A percentile compares a stretch with the other conserved stretches of the same genome.
Conservation (phyloP, 2,797 vertebrate genomes). For the Anniella stebbinsi region DNA sequence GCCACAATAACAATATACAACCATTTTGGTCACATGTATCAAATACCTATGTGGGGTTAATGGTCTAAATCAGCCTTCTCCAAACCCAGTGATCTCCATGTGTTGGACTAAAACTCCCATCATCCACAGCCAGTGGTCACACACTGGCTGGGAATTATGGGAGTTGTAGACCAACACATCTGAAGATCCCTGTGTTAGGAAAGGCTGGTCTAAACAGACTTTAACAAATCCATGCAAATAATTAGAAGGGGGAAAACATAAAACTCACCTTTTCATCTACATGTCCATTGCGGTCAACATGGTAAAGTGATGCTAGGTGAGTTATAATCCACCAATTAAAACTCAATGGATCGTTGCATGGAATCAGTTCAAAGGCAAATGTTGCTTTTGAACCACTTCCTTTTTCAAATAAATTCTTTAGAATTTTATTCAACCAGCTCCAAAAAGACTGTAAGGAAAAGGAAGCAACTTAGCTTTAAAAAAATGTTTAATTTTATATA, state of each 20-base stretch:
- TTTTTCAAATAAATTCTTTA: slow-evolving; percentile 83
- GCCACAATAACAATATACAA: background rate
- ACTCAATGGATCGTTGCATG: slow-evolving; percentile 89
- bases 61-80: background rate
- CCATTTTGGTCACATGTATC: background rate
- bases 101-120: no score
- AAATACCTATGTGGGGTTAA: background rate
- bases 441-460: slow-evolving; percentile 88
- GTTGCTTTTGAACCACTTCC: slow-evolving; percentile 65
- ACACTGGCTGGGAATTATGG: no score
- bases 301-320: slow-evolving; percentile 88
- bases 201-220: slow-evolving; percentile 12
- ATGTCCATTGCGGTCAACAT: slow-evolving; percentile 85
- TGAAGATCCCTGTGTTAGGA: no score
- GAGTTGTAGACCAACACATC: no score
- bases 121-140: no score
- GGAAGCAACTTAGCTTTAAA: slow-evolving; percentile 11
- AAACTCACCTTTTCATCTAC: slow-evolving; percentile 84
- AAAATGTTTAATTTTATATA: background rate
- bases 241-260: slow-evolving; percentile 28
- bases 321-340: slow-evolving; percentile 96
- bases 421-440: slow-evolving; percentile 86
- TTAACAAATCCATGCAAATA: background rate
- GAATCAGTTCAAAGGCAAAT: slow-evolving; percentile 59
- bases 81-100: no score